phyloP scores from a whole-genome alignment of 2,888 invertebrate genomes.

The Platycheirus rosarum region DNA sequence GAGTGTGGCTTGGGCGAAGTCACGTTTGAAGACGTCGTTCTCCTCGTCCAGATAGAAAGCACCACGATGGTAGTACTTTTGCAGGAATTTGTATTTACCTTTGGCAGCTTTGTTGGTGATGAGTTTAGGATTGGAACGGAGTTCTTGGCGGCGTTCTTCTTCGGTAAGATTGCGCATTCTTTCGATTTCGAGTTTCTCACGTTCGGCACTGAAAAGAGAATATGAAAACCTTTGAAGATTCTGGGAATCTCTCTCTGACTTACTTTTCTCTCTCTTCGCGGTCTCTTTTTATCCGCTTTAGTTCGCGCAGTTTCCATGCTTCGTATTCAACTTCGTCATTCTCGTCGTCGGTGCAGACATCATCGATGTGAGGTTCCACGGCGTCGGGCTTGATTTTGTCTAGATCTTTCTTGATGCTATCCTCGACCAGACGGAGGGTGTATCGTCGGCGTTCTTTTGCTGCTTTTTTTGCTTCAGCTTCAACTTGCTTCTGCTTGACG shows the following conservation, averaged over 20 bases:
- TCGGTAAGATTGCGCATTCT: conserved; percentile 96
- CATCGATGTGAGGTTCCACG: conserved; percentile 90
- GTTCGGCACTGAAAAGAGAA: conserved; percentile 87
- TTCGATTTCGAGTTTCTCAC: conserved; percentile 94
- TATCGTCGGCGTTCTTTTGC: conserved; percentile 95
- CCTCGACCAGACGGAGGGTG: conserved; percentile 94
- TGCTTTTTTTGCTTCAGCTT: conserved; percentile 91
- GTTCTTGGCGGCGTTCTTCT: conserved; percentile 95
- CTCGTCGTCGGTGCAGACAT: conserved; percentile 96
- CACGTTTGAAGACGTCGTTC: conserved; percentile 94
- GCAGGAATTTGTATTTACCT: conserved; percentile 99
- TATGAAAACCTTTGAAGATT: not conserved
- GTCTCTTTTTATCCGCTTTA: conserved; percentile 97
- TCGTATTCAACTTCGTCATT: conserved; percentile 98
- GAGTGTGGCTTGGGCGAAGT: conserved; percentile 97
- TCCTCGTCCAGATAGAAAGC: conserved; percentile 98
- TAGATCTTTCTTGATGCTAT: conserved; percentile 92
- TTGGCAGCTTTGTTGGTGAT: conserved; percentile 97
- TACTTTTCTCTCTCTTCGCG: conserved; percentile 97
- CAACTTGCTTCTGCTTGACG: conserved; percentile 91
- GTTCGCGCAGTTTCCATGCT: conserved; percentile 98
- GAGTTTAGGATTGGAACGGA: conserved; percentile 94
- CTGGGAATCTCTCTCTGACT: conserved; percentile 80
- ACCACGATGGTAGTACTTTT: conserved; percentile 99
- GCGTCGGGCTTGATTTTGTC: conserved; percentile 86